Evolutionary conservation across 2,888 invertebrate genomes (phyloP).

Genomic region (Thereva nobilitata): DNA sequence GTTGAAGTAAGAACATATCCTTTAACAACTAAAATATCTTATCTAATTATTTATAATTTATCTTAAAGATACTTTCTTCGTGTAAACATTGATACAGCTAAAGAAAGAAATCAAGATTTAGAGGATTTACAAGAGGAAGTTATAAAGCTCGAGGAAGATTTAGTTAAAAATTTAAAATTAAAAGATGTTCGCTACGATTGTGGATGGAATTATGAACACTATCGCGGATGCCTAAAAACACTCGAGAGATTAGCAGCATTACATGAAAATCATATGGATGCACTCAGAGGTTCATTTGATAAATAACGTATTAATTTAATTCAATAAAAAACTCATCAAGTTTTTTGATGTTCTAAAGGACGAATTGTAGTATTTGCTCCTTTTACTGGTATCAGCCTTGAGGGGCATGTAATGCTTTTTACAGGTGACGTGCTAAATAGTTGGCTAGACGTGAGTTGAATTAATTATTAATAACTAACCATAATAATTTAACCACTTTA

Average conservation of each 20-base stretch:
- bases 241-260: conserved; percentile 75
- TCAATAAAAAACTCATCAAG: conserved; percentile 8
- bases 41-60: no score
- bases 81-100: conserved; percentile 71
- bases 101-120: conserved; percentile 67
- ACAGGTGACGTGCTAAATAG: conserved; percentile 92
- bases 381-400: conserved; percentile 88
- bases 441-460: conserved; percentile 82
- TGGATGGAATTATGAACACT: conserved; percentile 88
- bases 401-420: conserved; percentile 87
- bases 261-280: conserved; percentile 71
- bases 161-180: conserved; percentile 60
- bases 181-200: conserved; percentile 75
- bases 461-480: not conserved
- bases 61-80: conserved; percentile 70
- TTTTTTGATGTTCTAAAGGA: conserved; percentile 60
- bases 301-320: not conserved
- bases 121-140: conserved; percentile 76
- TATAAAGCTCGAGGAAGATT: conserved; percentile 54
- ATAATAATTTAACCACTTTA: not conserved
- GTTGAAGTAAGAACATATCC: conserved; percentile 38
- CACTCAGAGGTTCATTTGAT: conserved; percentile 64
- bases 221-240: conserved; percentile 86
- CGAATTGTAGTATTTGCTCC: conserved; percentile 83
- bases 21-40: no score